Base-by-base conservation (phyloP, 1,140 invertebrate genomes). In the Lepidurus arcticus region DNA sequence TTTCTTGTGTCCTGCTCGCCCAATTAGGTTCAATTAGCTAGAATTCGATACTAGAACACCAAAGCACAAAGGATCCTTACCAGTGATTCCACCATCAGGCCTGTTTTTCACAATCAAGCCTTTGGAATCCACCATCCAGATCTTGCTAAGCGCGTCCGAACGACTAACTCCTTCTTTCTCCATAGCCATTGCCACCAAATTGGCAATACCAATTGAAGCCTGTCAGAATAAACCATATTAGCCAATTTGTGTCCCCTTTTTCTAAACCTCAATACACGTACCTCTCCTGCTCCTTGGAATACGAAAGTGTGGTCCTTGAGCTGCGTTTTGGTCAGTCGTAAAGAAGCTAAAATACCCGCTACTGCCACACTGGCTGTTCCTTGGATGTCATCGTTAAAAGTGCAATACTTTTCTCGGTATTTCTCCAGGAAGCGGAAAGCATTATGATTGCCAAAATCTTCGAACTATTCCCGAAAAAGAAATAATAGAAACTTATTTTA, bases 311-410 rank as follows among this genome's bases (percentile, higher is more conserved):
- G 92, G 42, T 97, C 92, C 10, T 87, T 88, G 65, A 98, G 89
- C 80, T 89, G 89, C 79, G 89, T 92, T 78, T 90, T 91, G 0
- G 94, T 96, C 21, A 97, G 87, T 81, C 92, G 88, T 73, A 92
- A 88, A 1, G 93, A 91, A 1, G 95, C 94, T 47, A 96, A 85
- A 7, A 98, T 85, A 7, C 96, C 96, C 42, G 95, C 94, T 0
- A 97, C 93, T 13, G 94, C 94, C 0, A 98, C 96, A 43, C 93
- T 90, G 0, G 96, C 96, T 0, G 96, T 98, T 34, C 96, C 96
- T 86, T 98, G 96, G 84, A 98, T 98, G 83, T 98, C 96, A 84
- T 98, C 96, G 83, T 98, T 98, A 83, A 98, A 98, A 7, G 94
- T 97, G 83, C 95, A 97, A 82, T 96, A 98, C 73, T 89, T 87